Percentiles rank a stretch among this genome's conserved stretches.
Evolutionary conservation across 1,140 invertebrate genomes (phyloP).

Genomic region (Drosophila paulistorum): DNA sequence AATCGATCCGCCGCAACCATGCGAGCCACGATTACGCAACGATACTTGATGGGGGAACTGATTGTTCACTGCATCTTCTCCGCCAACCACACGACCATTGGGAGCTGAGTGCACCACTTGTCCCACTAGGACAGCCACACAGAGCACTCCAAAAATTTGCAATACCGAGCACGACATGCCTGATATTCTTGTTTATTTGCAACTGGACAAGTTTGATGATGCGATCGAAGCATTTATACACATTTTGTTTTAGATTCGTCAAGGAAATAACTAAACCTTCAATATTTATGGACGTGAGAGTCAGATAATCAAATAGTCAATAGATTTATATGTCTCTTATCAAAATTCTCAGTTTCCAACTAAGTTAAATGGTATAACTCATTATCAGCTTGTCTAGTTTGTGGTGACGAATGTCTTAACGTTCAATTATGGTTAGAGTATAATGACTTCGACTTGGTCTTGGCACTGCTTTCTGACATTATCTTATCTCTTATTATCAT

Average conservation of each 20-base stretch:
- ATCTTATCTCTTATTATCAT: no score
- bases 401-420: no score
- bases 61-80: conserved; percentile 74
- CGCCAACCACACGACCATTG: conserved; percentile 83
- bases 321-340: conserved; percentile 7
- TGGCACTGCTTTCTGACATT: not conserved
- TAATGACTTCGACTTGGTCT: no score
- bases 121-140: not conserved
- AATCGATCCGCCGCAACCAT: conserved; percentile 85
- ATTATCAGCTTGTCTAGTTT: no score
- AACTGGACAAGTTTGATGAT: not conserved
- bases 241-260: not conserved
- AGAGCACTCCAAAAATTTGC: not conserved
- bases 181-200: not conserved
- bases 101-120: conserved; percentile 40
- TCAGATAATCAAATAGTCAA: not conserved
- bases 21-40: conserved; percentile 69
- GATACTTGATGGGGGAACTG: conserved; percentile 84
- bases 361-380: no score
- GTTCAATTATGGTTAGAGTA: no score
- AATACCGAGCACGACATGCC: not conserved
- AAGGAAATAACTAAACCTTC: conserved; percentile 1
- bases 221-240: not conserved
- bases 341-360: not conserved
- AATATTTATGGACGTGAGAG: not conserved